Base-by-base conservation (phyloP, 2,888 invertebrate genomes). In the Alitta virens region DNA sequence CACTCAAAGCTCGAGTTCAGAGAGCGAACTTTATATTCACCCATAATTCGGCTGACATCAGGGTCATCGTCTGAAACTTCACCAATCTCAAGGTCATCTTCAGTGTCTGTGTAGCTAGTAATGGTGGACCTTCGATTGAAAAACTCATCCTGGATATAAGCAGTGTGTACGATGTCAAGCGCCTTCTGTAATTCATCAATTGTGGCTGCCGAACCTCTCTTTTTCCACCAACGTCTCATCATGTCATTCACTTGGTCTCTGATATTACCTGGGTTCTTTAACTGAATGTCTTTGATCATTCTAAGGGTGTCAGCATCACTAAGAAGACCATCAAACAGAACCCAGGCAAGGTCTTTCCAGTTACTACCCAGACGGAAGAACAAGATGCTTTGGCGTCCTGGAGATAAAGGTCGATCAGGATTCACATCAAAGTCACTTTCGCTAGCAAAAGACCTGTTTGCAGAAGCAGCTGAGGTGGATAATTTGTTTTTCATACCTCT, bases 151-250 rank as follows among this genome's bases (percentile, higher is more conserved):
- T 65, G 49, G 5, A 71, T 64, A 62, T 70, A 71, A 5, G 43
- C 65, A 61, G 69, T 60, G 40, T 69, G 58, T 25, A 69, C 55
- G n/a, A 66, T 46, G 21, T 71, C 70, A n/a, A 71, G 59, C 3
- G 67, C 69, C n/a, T 56, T 55, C 49, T 68, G 66, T 5, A 71
- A 66, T 40, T 69, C 69, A 52, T 71, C 68, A 1, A 71, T 62
- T 1, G 71, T 71, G 12, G 71, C 71, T 16, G 49, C 57, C 2
- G 54, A 21, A 1, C 69, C 66, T 55, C 66, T 69, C 60, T 63
- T 63, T 33, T 62, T 63, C 71, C 71, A 71, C 71, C 71, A 71
- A 1, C 71, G 63, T 16, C 63, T 56, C 70, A 71, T 71, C 63
- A 71, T 38, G 42, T 71, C 68, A 23, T 65, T 64, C 21, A 71